These are phyloP conservation scores for Scophthalmus maximus DNA, from an alignment of 2,113 vertebrate species.

Conservation along the genomic window DNA sequence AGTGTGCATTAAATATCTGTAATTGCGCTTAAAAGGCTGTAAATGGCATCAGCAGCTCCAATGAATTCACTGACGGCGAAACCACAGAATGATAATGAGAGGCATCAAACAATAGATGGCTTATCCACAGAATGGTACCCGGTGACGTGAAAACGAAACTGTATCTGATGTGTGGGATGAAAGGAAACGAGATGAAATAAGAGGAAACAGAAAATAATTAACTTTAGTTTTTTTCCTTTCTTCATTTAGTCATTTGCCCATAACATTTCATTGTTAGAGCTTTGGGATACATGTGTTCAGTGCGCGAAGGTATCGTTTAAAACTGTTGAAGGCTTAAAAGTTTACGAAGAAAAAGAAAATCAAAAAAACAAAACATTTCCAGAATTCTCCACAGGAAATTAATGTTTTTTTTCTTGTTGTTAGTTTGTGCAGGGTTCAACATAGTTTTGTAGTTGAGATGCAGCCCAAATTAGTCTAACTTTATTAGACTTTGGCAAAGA, in stretches of 20 bases:
- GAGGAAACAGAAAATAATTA: conserved; percentile 35
- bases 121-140: conserved; percentile 48
- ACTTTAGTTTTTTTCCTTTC: neutral
- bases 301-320: neutral
- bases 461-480: conserved; percentile 21
- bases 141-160: conserved; percentile 22
- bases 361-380: no score
- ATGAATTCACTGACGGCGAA: conserved; percentile 53
- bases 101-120: conserved; percentile 56
- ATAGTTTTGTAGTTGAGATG: conserved; percentile 8
- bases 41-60: conserved; percentile 72
- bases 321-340: neutral
- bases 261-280: neutral
- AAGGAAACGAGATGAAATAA: conserved; percentile 35
- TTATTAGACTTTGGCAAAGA: conserved; percentile 23
- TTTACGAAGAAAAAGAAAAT: neutral
- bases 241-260: neutral
- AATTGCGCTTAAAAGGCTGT: conserved; percentile 78
- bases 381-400: no score
- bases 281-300: neutral
- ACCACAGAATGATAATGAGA: conserved; percentile 59
- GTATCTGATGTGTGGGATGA: conserved; percentile 19
- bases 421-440: conserved; percentile 13
- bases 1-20: conserved; percentile 63
- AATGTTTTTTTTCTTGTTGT: neutral